Evolutionary conservation across 2,888 invertebrate genomes (phyloP).

Genomic region (Megamerina dolium): DNA sequence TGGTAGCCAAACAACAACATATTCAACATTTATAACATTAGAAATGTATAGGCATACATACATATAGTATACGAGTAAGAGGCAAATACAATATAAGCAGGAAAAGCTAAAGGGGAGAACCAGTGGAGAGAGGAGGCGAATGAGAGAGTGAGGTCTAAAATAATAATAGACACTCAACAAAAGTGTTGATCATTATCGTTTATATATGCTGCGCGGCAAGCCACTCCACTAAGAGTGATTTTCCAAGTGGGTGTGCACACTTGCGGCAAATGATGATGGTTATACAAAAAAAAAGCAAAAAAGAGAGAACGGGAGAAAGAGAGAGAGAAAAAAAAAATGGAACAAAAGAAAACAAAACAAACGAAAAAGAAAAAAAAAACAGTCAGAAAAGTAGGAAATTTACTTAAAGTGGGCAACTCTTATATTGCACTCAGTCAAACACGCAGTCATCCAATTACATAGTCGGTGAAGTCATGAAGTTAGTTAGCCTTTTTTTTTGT

Average conservation of each 20-base stretch:
- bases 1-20: neutral
- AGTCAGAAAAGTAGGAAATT: neutral
- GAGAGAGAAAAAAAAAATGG: neutral
- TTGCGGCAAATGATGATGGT: neutral
- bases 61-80: neutral
- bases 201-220: neutral
- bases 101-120: neutral
- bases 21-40: neutral
- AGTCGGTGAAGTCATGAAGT: too few relatives aligned
- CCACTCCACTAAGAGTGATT: too few relatives aligned
- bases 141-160: neutral
- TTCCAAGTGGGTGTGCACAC: slow-evolving; percentile 3
- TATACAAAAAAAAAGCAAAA: neutral
- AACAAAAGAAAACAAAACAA: neutral
- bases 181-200: slow-evolving; percentile 7
- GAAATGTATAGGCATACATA: neutral
- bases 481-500: too few relatives aligned
- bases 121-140: neutral
- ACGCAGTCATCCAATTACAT: too few relatives aligned
- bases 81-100: neutral
- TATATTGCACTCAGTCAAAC: neutral
- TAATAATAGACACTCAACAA: neutral
- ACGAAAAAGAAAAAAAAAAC: neutral
- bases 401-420: slow-evolving; percentile 3
- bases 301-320: neutral